Percentiles rank a stretch among this genome's conserved stretches.
Evolutionary conservation across 1,140 invertebrate genomes (phyloP).

Genomic region (Orchestia grillus): DNA sequence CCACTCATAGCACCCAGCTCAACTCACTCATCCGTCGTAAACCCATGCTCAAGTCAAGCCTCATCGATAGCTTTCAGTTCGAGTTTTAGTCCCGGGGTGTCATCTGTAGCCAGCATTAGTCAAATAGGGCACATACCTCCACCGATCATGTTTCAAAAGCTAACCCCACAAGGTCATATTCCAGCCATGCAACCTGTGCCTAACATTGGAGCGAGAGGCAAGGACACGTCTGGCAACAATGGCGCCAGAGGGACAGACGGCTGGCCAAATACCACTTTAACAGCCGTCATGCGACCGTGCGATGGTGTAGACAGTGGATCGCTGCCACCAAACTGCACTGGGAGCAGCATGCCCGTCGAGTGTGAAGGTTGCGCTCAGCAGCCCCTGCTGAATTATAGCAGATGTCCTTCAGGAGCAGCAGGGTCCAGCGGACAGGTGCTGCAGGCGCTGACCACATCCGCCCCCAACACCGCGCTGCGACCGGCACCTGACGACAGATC

Average conservation of each 20-base stretch:
- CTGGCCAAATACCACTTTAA: background rate
- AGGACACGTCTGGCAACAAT: background rate
- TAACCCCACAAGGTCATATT: background rate
- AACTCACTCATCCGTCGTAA: background rate
- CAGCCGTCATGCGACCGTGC: background rate
- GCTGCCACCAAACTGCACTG: background rate
- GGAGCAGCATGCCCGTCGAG: background rate
- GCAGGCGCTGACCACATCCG: background rate
- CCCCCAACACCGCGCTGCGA: background rate
- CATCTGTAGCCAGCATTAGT: background rate
- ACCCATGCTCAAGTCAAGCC: background rate
- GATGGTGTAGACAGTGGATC: background rate
- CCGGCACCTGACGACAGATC: background rate
- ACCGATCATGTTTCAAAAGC: slow-evolving; percentile 23
- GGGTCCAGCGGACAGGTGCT: background rate
- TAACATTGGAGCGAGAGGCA: background rate
- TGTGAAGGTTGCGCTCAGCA: background rate
- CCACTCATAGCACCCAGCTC: background rate
- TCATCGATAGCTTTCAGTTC: background rate
- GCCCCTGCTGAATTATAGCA: background rate
- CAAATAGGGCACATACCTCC: slow-evolving; percentile 32
- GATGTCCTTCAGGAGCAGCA: background rate
- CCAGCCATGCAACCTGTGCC: background rate
- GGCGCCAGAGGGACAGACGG: background rate
- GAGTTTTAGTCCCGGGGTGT: background rate